phyloP scores from a whole-genome alignment of 2,888 invertebrate genomes.

The Dysmachus trigonus region DNA sequence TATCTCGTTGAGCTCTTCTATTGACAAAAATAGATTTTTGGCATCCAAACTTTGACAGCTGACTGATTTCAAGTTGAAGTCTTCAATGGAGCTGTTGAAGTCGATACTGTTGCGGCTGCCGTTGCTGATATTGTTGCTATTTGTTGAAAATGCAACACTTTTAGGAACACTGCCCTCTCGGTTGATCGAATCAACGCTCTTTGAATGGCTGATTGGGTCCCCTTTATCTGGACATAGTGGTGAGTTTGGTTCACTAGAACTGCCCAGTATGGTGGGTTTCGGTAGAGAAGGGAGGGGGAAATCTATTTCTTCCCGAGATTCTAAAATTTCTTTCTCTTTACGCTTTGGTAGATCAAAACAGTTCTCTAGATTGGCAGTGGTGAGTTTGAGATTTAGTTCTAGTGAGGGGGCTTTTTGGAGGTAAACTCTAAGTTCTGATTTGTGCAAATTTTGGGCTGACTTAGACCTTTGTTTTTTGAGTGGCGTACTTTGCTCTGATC shows the following conservation, averaged over 20 bases:
- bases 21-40: slow-evolving; percentile 61
- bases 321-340: neutral
- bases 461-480: slow-evolving; percentile 58
- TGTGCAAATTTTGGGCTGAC: slow-evolving; percentile 61
- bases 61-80: slow-evolving; percentile 62
- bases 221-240: slow-evolving; percentile 54
- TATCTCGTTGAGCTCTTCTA: slow-evolving; percentile 64
- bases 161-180: slow-evolving; percentile 18
- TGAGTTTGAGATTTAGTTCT: slow-evolving; percentile 55
- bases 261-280: slow-evolving; percentile 48
- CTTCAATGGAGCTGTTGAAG: slow-evolving; percentile 57
- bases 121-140: slow-evolving; percentile 51
- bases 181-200: slow-evolving; percentile 1
- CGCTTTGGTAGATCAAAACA: slow-evolving; percentile 54
- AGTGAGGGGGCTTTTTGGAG: slow-evolving; percentile 61
- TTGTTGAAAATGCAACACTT: slow-evolving; percentile 51
- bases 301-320: neutral
- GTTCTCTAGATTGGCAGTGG: slow-evolving; percentile 54
- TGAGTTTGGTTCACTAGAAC: slow-evolving; percentile 57
- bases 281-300: neutral
- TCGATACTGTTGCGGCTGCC: slow-evolving; percentile 58
- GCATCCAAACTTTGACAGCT: slow-evolving; percentile 63
- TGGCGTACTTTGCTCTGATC: slow-evolving; percentile 19
- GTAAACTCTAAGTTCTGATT: slow-evolving; percentile 59
- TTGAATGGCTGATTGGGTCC: slow-evolving; percentile 43